Conservation (phyloP, 2,888 invertebrate genomes). For the Morpho deidamia region DNA sequence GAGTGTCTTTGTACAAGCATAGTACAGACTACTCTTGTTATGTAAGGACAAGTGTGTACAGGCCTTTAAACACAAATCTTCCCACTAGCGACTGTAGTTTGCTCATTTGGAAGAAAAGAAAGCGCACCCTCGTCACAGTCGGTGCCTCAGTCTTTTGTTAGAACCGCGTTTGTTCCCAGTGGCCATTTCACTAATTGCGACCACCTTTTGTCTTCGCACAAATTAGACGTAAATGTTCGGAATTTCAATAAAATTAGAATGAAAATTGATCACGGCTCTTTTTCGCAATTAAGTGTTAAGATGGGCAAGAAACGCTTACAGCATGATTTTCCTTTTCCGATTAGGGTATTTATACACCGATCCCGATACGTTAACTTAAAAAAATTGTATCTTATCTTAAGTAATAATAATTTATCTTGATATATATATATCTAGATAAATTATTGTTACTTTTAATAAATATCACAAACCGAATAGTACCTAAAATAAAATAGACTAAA, state of each 20-base stretch:
- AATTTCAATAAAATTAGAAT: slow-evolving; percentile 45
- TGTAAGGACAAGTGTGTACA: background rate
- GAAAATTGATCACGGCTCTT: slow-evolving; percentile 34
- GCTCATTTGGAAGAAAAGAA: slow-evolving; percentile 78
- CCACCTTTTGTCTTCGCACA: slow-evolving; percentile 66
- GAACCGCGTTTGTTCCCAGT: slow-evolving; percentile 69
- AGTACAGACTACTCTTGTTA: too few species aligned
- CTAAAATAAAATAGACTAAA: too few species aligned
- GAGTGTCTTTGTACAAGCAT: too few species aligned
- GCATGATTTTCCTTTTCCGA: slow-evolving; percentile 1
- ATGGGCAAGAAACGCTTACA: slow-evolving; percentile 9
- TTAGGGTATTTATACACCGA: background rate
- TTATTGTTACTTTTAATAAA: too few species aligned
- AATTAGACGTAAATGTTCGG: slow-evolving; percentile 65
- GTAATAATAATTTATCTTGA: too few species aligned
- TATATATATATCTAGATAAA: too few species aligned
- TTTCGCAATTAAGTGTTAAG: slow-evolving; percentile 26
- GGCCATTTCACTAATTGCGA: slow-evolving; percentile 76
- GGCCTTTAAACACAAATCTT: slow-evolving; percentile 58
- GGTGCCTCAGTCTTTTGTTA: slow-evolving; percentile 65
- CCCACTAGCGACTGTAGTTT: slow-evolving; percentile 65
- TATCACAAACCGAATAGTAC: too few species aligned
- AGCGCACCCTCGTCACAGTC: slow-evolving; percentile 54
- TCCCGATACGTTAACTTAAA: background rate
- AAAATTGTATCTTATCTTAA: too few species aligned